Percentiles rank a stretch among this genome's conserved stretches.
Conservation (phyloP, 2,113 vertebrate species). For the Mustela lutreola region DNA sequence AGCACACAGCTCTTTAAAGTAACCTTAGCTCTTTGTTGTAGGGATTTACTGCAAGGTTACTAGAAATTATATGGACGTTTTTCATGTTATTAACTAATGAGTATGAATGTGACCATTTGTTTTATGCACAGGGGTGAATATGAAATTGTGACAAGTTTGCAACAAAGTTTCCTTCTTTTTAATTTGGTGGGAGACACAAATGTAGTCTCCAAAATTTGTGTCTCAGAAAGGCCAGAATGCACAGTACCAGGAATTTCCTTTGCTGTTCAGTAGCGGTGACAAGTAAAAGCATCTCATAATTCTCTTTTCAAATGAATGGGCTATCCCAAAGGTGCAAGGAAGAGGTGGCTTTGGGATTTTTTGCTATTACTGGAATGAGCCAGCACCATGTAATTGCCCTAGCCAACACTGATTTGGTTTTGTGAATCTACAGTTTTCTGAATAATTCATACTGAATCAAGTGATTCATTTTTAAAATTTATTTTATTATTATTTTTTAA, state of each 20-base stretch:
- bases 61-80: not conserved
- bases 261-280: not conserved
- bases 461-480: not conserved
- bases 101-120: not conserved
- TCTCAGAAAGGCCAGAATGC: not conserved
- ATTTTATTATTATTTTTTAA: not conserved
- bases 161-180: constrained; percentile 25
- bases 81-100: constrained; percentile 7
- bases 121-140: not conserved
- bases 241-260: not conserved
- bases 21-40: not conserved
- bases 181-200: not conserved
- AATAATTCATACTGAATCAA: not conserved
- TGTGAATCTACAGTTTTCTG: constrained; percentile 9
- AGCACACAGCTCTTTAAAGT: not conserved
- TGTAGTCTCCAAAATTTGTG: not conserved
- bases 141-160: not conserved
- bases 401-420: not conserved
- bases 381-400: not conserved
- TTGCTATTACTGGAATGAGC: not conserved
- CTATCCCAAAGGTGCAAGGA: not conserved
- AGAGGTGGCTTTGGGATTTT: not conserved
- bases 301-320: constrained; percentile 5
- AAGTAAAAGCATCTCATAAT: not conserved
- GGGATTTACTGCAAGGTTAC: not conserved